Conservation (phyloP, 2,113 vertebrate genomes). For the Saguinus midas region DNA sequence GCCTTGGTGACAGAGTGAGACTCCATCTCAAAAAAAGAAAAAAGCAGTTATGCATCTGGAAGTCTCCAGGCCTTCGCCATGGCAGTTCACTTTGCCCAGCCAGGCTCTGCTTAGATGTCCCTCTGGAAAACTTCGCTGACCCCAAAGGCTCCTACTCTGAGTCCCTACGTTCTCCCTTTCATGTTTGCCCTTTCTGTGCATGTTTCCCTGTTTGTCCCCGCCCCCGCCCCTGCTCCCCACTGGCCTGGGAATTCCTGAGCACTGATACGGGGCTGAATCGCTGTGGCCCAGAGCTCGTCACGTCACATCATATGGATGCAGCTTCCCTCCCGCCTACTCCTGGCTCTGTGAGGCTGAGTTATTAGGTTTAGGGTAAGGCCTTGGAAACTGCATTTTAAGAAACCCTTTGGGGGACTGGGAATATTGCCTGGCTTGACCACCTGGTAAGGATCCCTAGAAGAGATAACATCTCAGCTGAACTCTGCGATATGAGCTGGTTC, state of each 20-base stretch:
- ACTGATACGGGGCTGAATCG: neutral
- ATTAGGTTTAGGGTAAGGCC: accelerated
- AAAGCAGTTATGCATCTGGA: no score
- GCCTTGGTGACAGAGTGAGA: no score
- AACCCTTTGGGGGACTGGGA: neutral
- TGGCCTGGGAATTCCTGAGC: neutral
- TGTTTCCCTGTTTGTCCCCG: neutral
- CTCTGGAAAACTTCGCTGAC: neutral
- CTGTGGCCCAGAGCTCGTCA: neutral
- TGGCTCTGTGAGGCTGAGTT: neutral
- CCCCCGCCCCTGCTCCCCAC: neutral
- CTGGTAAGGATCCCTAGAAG: slow-evolving; percentile 13
- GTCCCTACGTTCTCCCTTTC: neutral
- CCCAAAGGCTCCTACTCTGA: neutral
- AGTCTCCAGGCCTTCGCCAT: neutral
- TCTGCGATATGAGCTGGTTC: no score
- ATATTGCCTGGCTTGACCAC: neutral
- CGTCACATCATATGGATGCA: no score
- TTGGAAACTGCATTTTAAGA: neutral
- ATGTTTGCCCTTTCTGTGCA: neutral
- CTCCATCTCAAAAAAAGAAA: no score
- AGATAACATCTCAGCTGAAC: neutral
- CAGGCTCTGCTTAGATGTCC: neutral
- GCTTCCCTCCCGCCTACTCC: neutral
- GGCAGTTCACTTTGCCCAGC: neutral